Evolutionary conservation across 2,113 vertebrate genomes (phyloP), one percentile per base, ranked within the genome.

Genomic region (Mirounga angustirostris): DNA sequence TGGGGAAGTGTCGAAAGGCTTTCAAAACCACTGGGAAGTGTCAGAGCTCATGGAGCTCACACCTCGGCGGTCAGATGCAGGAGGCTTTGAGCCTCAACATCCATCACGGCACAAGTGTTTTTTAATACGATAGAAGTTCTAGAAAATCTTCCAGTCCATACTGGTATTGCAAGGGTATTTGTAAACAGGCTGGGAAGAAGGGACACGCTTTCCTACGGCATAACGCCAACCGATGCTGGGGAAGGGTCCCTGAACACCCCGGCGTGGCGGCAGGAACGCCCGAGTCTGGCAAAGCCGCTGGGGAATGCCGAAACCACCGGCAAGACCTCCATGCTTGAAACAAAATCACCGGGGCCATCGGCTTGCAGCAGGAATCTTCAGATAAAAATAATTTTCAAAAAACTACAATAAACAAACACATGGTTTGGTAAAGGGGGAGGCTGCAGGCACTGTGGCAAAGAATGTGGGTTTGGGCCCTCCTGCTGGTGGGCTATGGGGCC

Each of bases 211-310:
- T 43, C 82, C 4, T 6, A 0, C 0, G 2, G 78, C 78, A 58
- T 0, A 7, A 24, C 0, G 30, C 28, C 16, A 2, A 0, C 46
- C 7, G 0, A 1, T 0, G 0, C 9, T 6, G 33, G 90, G 3
- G 0, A 40, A 50, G 30, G 58, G n/a, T 3, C 40, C 22, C 73
- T 24, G 5, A 9, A 19, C 40, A 5, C 40, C 24, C 69, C 4
- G 0, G 69, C n/a, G 5, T 0, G 33, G 33, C 16, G 0, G 19
- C 18, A 19, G 67, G 67, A 19, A 9, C 0, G 67, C 67, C 69
- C 5, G 13, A 28, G 40, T 9, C 67, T 28, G n/a, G 71, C 71
- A 59, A 30, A 61, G 12, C 28, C 56, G 5, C 13, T 19, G 7
- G 14, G 13, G 56, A 7, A 24, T 1, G 30, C 46, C 1, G n/a